These are phyloP conservation scores for Orius laevigatus DNA, from an alignment of 1,140 invertebrate species.

Conservation along the genomic window DNA sequence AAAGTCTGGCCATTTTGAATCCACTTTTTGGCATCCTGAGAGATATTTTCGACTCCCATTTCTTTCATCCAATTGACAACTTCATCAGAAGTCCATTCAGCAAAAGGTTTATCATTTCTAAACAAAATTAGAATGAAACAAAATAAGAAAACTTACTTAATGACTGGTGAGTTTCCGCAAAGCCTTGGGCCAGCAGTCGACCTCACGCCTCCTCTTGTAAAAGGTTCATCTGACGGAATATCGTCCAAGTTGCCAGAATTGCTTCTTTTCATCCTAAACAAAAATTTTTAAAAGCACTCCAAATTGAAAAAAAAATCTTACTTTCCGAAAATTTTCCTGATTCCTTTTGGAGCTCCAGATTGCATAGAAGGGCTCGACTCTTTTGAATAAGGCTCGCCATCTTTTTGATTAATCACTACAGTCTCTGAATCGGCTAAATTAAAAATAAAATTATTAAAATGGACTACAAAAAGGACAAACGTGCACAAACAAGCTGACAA, in stretches of 20 bases:
- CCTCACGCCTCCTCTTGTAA: constrained; percentile 51
- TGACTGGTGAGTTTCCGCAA: constrained; percentile 36
- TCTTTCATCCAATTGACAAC: constrained; percentile 76
- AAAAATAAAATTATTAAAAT: constrained; percentile 12
- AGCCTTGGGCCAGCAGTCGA: constrained; percentile 61
- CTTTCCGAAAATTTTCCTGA: constrained; percentile 51
- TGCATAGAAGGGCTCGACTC: constrained; percentile 33
- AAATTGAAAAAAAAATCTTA: constrained; percentile 20
- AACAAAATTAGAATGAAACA: neutral
- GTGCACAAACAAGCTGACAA: no score
- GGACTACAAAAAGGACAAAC: no score
- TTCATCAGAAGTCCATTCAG: constrained; percentile 68
- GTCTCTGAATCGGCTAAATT: constrained; percentile 49
- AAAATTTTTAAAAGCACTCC: neutral
- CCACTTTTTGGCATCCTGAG: constrained; percentile 61
- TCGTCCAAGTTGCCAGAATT: constrained; percentile 55
- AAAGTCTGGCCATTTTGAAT: constrained; percentile 66
- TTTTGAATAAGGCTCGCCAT: constrained; percentile 24
- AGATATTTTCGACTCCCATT: constrained; percentile 72
- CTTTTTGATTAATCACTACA: constrained; percentile 31
- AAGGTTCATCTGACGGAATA: constrained; percentile 37
- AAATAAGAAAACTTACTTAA: constrained; percentile 1
- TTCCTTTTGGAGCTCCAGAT: constrained; percentile 34
- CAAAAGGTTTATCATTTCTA: constrained; percentile 41
- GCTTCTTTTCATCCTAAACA: constrained; percentile 43